Base-by-base conservation (phyloP, 2,113 vertebrate species). In the Hemiprocne comata region DNA sequence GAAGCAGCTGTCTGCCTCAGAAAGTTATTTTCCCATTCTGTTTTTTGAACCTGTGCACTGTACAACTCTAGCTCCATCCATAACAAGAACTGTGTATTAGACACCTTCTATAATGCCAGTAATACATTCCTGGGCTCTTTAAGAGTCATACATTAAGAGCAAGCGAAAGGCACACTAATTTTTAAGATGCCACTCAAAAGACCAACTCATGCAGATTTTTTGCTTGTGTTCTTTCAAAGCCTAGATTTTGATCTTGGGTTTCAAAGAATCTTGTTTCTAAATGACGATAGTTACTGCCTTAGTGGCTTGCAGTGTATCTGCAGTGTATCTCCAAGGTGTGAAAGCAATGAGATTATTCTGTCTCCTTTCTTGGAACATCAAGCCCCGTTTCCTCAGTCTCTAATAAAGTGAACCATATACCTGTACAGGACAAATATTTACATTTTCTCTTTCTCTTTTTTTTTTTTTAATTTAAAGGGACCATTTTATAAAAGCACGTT, bases 401-500 rank as follows among this genome's bases (percentile, higher is more conserved):
- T 86, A 71, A 53, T 8, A 51, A 34, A 71, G 21, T 2, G 1
- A 93, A 57, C 6, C 11, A 19, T 90, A 91, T 40, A 82, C 26
- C n/a, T 83, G 6, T 26, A 6, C 51, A 77, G 46, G 34, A 20
- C 24, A 48, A 5, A 50, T 51, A 51, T 15, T 81, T 65, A 87
- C 11, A 31, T 38, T 61, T 88, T 75, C 17, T 73, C 3, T 71
- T 92, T 86, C 26, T 82, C 19, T 89, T 89, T 81, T 89, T 70
- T 85, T 29, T 88, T 91, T 29, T 29, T 54, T 89, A 67, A 83
- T 29, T 89, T 92, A n/a, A 94, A 98, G 98, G 98, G 67, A 93
- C 84, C 96, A 91, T 94, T 96, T 96, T 97, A 97, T 96, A 98
- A 98, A 98, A 99, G 98, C 80, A 75, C 97, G 66, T 97, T 99